Conservation (phyloP, 2,888 invertebrate genomes). For the Drosophila greeni region DNA sequence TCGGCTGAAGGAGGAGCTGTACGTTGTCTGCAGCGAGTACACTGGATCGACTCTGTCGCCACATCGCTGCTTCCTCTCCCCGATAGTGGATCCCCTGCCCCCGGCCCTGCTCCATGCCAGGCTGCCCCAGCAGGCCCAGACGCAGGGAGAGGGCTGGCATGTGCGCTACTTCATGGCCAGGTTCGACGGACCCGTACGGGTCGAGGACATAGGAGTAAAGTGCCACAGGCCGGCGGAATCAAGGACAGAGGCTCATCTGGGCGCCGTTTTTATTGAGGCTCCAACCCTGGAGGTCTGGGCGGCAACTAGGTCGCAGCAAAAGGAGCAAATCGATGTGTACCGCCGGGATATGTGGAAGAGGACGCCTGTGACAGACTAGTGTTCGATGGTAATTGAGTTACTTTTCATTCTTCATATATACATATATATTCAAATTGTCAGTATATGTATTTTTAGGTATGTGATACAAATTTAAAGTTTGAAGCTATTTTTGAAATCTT, state of each 20-base stretch:
- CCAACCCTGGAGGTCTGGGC: constrained; percentile 48
- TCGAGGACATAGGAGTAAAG: constrained; percentile 74
- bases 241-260: constrained; percentile 58
- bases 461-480: neutral
- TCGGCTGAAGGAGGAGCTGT: constrained; percentile 61
- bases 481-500: neutral
- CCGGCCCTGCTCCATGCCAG: constrained; percentile 44
- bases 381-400: neutral
- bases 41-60: constrained; percentile 41
- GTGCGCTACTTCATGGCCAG: constrained; percentile 72
- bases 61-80: constrained; percentile 67
- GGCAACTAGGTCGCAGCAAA: neutral
- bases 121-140: constrained; percentile 54
- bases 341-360: neutral
- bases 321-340: constrained; percentile 35
- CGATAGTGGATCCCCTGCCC: constrained; percentile 54
- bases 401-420: neutral
- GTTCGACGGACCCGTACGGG: constrained; percentile 65
- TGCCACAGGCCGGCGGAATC: constrained; percentile 44
- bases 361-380: neutral
- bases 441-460: neutral
- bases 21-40: constrained; percentile 73
- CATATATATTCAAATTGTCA: neutral
- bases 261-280: constrained; percentile 70
- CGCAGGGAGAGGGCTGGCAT: constrained; percentile 66